Evolutionary conservation across 1,140 invertebrate species (phyloP).

Genomic region (Drepana arcuata): DNA sequence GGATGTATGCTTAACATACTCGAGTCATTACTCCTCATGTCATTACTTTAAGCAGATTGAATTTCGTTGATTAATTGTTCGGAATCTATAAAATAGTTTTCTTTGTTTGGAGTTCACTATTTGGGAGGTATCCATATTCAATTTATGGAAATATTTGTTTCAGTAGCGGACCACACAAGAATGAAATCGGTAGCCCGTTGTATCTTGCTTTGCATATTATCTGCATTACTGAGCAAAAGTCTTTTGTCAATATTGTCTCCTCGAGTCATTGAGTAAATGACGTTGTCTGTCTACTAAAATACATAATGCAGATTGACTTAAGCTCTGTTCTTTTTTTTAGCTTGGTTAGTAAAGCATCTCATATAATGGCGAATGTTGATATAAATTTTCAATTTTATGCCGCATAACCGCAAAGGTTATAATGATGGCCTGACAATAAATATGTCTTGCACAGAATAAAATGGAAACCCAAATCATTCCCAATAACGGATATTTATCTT

Average conservation of each 20-base stretch:
- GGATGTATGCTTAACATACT: too few relatives aligned
- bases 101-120: too few relatives aligned
- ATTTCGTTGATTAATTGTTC: too few relatives aligned
- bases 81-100: too few relatives aligned
- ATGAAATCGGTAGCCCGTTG: slow-evolving; percentile 25
- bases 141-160: slow-evolving; percentile 18
- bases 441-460: slow-evolving; percentile 4
- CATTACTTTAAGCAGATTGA: too few relatives aligned
- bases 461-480: too few relatives aligned
- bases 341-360: slow-evolving; percentile 11
- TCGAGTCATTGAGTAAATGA: slow-evolving; percentile 41
- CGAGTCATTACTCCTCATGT: too few relatives aligned
- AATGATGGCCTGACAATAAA: slow-evolving; percentile 9
- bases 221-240: slow-evolving; percentile 44
- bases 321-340: slow-evolving; percentile 18
- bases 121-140: slow-evolving; percentile 12
- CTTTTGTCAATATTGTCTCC: slow-evolving; percentile 57
- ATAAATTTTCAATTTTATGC: slow-evolving; percentile 14
- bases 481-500: too few relatives aligned
- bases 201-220: slow-evolving; percentile 53
- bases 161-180: slow-evolving; percentile 43
- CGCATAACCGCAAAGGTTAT: slow-evolving; percentile 8
- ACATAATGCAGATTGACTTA: slow-evolving; percentile 36
- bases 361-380: slow-evolving; percentile 10
- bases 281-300: slow-evolving; percentile 29